Percentiles rank a stretch among this genome's conserved stretches.
phyloP scores from a whole-genome alignment of 2,888 invertebrate genomes.

The Rugalucina vietnamica region DNA sequence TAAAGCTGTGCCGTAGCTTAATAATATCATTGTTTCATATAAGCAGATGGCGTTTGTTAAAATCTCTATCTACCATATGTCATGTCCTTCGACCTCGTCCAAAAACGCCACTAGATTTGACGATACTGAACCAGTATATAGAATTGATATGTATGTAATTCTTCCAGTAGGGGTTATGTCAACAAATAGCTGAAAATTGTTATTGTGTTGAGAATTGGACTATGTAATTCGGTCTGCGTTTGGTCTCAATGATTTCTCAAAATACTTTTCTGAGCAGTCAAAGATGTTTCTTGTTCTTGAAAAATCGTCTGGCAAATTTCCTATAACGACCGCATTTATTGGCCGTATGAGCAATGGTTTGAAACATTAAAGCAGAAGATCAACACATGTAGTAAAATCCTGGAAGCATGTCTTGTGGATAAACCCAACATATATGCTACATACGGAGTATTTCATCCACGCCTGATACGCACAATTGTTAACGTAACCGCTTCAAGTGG shows the following conservation, averaged over 20 bases:
- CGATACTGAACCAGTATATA: conserved; percentile 27
- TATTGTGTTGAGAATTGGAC: conserved; percentile 15
- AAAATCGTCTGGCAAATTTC: background rate
- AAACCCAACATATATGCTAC: conserved; percentile 16
- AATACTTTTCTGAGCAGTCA: conserved; percentile 10
- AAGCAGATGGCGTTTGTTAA: conserved; percentile 23
- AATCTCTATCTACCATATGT: conserved; percentile 33
- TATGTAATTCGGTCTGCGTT: background rate
- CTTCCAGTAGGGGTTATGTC: background rate
- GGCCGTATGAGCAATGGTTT: conserved; percentile 24
- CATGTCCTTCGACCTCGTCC: conserved; percentile 19
- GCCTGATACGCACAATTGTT: background rate
- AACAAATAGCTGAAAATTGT: background rate
- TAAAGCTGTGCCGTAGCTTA: conserved; percentile 23
- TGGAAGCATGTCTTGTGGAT: conserved; percentile 12
- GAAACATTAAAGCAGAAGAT: conserved; percentile 15
- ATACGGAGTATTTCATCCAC: background rate
- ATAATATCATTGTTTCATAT: conserved; percentile 15
- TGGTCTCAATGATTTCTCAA: conserved; percentile 6
- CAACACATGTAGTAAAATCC: conserved; percentile 26
- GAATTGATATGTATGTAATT: background rate
- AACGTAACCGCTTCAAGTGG: background rate
- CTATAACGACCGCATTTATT: background rate
- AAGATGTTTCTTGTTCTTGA: background rate
- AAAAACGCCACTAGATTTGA: conserved; percentile 8